These are phyloP conservation scores for Empidonax alnorum DNA, from an alignment of 2,113 vertebrate genomes.

Conservation along the genomic window DNA sequence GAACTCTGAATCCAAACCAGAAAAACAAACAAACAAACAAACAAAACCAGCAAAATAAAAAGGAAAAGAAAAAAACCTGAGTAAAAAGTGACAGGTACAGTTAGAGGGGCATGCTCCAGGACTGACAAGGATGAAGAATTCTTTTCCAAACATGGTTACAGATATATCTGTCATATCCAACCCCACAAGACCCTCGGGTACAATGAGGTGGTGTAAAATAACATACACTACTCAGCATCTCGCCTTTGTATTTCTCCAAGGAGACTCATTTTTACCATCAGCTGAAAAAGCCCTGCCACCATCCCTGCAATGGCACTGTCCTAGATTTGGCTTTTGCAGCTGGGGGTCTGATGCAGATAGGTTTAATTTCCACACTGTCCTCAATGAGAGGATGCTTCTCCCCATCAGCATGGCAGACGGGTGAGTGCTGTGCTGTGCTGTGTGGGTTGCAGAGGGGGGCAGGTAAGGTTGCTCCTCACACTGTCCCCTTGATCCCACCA, in stretches of 20 bases:
- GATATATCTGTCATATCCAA: neutral
- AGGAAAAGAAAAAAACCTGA: neutral
- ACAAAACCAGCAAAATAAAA: neutral
- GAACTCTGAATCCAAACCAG: neutral
- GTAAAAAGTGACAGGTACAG: neutral
- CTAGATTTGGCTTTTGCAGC: neutral
- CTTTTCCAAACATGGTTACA: neutral
- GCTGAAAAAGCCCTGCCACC: neutral
- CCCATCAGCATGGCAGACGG: accelerated
- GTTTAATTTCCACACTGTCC: neutral
- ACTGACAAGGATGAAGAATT: neutral
- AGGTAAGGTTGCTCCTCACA: neutral
- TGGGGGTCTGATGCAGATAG: neutral
- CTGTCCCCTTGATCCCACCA: neutral
- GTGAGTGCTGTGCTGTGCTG: no score
- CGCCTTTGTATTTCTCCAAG: neutral
- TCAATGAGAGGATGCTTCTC: neutral
- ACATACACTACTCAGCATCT: neutral
- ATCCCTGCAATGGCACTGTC: neutral
- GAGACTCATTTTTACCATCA: neutral
- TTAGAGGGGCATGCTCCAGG: neutral
- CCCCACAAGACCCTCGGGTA: neutral
- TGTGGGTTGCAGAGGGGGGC: accelerated
- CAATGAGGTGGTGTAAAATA: neutral
- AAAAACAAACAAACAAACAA: neutral